A percentile compares a stretch with the other conserved stretches of the same genome.
phyloP scores from a whole-genome alignment of 2,797 vertebrate genomes.

The Hydrolagus colliei region DNA sequence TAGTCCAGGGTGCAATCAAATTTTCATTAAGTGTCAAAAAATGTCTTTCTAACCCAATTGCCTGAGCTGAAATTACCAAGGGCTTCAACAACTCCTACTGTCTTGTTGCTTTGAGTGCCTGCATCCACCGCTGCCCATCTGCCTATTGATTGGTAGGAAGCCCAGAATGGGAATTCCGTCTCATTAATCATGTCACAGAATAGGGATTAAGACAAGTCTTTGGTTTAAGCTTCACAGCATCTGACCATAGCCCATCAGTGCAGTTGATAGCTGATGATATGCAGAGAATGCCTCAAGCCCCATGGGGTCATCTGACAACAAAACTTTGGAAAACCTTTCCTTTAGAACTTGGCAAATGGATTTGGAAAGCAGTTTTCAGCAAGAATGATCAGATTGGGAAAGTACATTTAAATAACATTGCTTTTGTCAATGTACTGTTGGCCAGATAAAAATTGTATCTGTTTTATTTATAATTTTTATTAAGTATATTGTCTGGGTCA shows the following conservation, averaged over 20 bases:
- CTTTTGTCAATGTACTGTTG: background rate
- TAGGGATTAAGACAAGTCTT: slow-evolving; percentile 50
- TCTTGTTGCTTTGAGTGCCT: slow-evolving; percentile 47
- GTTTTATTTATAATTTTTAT: background rate
- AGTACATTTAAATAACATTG: slow-evolving; percentile 1
- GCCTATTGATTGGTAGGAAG: slow-evolving; percentile 60
- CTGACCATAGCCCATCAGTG: slow-evolving; percentile 53
- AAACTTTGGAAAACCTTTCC: slow-evolving; percentile 23
- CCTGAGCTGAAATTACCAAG: slow-evolving; percentile 43
- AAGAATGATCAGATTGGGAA: slow-evolving; percentile 13
- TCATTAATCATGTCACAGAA: slow-evolving; percentile 67
- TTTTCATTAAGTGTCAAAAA: slow-evolving; percentile 32
- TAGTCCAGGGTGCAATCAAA: slow-evolving; percentile 32
- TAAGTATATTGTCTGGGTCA: background rate
- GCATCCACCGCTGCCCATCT: slow-evolving; percentile 58
- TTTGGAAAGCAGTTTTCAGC: slow-evolving; percentile 15
- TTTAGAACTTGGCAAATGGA: slow-evolving; percentile 19
- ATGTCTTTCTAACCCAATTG: slow-evolving; percentile 30
- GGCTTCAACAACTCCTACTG: slow-evolving; percentile 52
- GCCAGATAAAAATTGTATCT: background rate
- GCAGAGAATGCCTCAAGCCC: slow-evolving; percentile 45
- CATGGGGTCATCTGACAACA: slow-evolving; percentile 28
- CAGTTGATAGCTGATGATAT: slow-evolving; percentile 52
- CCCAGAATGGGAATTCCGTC: slow-evolving; percentile 58
- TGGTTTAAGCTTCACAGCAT: slow-evolving; percentile 54